phyloP scores from a whole-genome alignment of 1,140 invertebrate genomes.

The Marisa cornuarietis region DNA sequence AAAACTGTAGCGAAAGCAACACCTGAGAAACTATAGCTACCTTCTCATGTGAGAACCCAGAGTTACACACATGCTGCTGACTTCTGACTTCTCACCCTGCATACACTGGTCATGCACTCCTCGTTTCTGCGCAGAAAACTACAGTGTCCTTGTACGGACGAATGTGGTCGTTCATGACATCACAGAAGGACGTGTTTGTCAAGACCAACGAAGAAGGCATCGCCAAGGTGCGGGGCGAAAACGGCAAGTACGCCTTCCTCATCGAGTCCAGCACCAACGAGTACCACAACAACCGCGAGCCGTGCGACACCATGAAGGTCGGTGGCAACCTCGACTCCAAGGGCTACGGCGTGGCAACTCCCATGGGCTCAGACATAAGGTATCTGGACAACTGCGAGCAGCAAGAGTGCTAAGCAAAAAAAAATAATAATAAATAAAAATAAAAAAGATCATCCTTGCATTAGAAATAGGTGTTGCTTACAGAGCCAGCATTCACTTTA shows the following conservation, averaged over 20 bases:
- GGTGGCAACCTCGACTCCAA: constrained; percentile 93
- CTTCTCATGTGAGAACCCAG: too few species aligned
- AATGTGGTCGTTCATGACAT: constrained; percentile 95
- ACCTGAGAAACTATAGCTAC: too few species aligned
- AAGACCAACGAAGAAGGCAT: constrained; percentile 52
- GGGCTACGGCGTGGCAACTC: constrained; percentile 93
- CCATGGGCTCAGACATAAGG: constrained; percentile 89
- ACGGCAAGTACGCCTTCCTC: constrained; percentile 89
- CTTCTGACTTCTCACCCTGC: too few species aligned
- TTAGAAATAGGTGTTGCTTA: too few species aligned
- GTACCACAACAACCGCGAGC: constrained; percentile 89
- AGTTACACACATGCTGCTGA: too few species aligned
- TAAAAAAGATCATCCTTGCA: background rate
- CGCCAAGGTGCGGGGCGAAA: constrained; percentile 46
- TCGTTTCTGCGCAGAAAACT: constrained; percentile 57
- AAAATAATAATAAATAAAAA: too few species aligned
- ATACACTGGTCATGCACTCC: too few species aligned
- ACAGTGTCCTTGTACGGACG: constrained; percentile 89
- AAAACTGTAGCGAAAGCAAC: too few species aligned
- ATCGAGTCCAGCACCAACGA: constrained; percentile 97
- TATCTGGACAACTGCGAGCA: constrained; percentile 55
- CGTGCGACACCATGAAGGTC: constrained; percentile 93
- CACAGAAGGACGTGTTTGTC: constrained; percentile 58
- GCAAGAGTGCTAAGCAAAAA: background rate
- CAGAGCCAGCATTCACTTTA: too few species aligned